Evolutionary conservation across 2,888 invertebrate species (phyloP), one percentile per base, ranked within the genome.

Genomic region (Archips crataeganus): DNA sequence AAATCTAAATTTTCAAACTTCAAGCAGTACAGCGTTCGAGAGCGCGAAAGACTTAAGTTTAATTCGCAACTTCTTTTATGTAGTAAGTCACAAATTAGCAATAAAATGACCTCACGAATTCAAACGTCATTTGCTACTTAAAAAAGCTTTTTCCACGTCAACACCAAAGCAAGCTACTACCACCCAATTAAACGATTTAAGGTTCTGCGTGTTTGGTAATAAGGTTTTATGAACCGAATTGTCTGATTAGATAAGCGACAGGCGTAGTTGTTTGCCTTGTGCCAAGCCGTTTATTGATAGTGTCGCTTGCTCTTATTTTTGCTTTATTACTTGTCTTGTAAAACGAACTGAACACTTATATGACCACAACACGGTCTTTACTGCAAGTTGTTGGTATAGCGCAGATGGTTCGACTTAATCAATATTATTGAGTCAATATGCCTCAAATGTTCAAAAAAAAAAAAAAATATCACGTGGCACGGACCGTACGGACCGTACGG

Each of bases 231-330:
- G 10, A 32, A 57, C 23, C 36, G 8, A 23, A 34, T 10, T 47
- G 42, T 36, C 23, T 5, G 39, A 4, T 63, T 82, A 82, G 83
- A 83, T 80, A 81, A 83, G 84, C 79, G 85, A 84, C 84, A 78
- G 83, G 70, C 69, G 57, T 63, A 64, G 82, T 72, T 75, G 90
- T 79, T 90, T 67, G 80, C 90, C 90, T 90, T 90, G 90, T 87
- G 85, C 78, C 77, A 79, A 77, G 71, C 65, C 70, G 76, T 77
- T 77, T 83, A 80, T 82, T 82, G 76, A 75, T 77, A 72, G 70
- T 61, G 69, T 65, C 68, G 61, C 75, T 65, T 71, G 76, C 64
- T 72, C 72, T 77, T 75, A 71, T 71, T 75, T 72, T 66, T 68
- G 66, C 74, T 72, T 71, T 51, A 70, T 51, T 60, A 73, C 54